Evolutionary conservation across 2,113 vertebrate genomes (phyloP).

Genomic region (Grantiella picta): DNA sequence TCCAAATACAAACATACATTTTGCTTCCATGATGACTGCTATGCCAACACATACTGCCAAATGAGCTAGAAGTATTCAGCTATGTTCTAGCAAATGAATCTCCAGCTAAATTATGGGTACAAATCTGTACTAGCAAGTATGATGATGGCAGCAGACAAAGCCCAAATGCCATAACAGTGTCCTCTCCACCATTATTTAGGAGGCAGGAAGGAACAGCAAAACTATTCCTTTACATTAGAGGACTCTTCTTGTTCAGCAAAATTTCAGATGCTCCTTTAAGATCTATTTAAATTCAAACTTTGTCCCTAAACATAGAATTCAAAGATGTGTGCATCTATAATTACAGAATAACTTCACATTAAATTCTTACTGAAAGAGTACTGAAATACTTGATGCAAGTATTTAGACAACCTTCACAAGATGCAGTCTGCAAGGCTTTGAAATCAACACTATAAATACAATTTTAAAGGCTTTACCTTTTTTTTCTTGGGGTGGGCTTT

Average conservation of each 20-base stretch:
- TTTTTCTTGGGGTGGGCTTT: not conserved
- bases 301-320: not conserved
- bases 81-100: not conserved
- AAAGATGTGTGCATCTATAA: not conserved
- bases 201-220: not conserved
- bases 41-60: not conserved
- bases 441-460: not conserved
- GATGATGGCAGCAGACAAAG: not conserved
- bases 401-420: not conserved
- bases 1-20: not conserved
- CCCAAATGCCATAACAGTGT: not conserved
- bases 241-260: not conserved
- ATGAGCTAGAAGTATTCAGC: not conserved
- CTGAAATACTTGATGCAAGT: not conserved
- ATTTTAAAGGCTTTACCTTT: not conserved
- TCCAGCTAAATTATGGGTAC: constrained; percentile 4
- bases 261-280: not conserved
- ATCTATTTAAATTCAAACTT: not conserved
- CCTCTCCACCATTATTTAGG: not conserved
- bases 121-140: not conserved
- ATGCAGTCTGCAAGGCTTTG: not conserved
- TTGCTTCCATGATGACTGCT: not conserved
- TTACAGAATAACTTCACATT: not conserved
- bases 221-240: not conserved
- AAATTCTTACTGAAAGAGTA: not conserved